A percentile compares a stretch with the other conserved stretches of the same genome.
Evolutionary conservation across 2,888 invertebrate species (phyloP).

Genomic region (Machimus atricapillus): DNA sequence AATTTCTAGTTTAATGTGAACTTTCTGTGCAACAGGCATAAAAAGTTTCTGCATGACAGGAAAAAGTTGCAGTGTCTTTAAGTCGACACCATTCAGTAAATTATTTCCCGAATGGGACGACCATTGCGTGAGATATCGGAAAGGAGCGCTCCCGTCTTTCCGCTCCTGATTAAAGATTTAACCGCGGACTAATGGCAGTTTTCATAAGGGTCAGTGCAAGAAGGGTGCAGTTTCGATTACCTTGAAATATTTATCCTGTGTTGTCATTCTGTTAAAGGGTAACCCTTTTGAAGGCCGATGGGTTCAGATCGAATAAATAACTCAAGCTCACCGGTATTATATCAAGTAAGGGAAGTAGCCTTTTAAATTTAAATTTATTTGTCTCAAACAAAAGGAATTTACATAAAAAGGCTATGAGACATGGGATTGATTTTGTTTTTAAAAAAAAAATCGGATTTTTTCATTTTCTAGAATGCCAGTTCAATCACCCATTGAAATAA

Average conservation of each 20-base stretch:
- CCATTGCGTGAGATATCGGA: background rate
- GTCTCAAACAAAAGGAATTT: background rate
- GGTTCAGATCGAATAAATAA: background rate
- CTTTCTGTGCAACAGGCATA: slow-evolving; percentile 4
- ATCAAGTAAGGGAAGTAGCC: background rate
- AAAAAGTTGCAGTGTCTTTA: background rate
- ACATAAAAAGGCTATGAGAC: background rate
- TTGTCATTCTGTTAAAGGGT: background rate
- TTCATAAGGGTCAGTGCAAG: background rate
- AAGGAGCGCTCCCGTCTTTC: background rate
- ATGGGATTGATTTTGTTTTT: background rate
- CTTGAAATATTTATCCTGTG: background rate
- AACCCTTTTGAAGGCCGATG: background rate
- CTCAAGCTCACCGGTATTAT: background rate
- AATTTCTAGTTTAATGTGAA: background rate
- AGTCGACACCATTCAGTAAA: background rate
- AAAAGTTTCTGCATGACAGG: background rate
- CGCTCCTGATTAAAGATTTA: background rate
- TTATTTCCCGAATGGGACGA: background rate
- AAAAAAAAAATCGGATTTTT: background rate
- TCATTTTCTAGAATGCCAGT: slow-evolving; percentile 56
- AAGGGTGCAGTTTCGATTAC: background rate
- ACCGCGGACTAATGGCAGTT: background rate
- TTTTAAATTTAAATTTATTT: background rate
- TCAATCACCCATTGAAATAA: slow-evolving; percentile 62